phyloP scores from a whole-genome alignment of 2,797 vertebrate genomes.

The Galago senegalensis region DNA sequence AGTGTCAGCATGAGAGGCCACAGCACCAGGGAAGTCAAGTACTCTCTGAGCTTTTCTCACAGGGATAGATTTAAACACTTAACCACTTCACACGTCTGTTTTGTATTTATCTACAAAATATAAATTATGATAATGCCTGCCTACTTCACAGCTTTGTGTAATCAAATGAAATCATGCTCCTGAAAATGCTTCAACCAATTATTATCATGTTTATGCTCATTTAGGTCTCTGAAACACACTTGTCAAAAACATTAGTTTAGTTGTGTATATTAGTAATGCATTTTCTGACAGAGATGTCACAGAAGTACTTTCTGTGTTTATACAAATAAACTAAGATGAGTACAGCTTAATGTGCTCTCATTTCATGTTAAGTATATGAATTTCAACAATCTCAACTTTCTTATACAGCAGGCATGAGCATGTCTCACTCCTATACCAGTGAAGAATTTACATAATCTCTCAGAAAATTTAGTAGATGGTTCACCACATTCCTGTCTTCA shows the following conservation, averaged over 20 bases:
- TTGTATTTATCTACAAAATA: neutral
- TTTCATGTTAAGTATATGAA: neutral
- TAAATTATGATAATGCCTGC: neutral
- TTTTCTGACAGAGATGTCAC: neutral
- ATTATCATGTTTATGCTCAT: neutral
- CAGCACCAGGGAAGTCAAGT: neutral
- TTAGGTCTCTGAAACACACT: neutral
- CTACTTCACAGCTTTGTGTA: slow-evolving; percentile 10
- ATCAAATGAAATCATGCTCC: neutral
- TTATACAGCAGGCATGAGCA: neutral
- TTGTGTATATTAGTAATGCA: neutral
- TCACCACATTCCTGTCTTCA: neutral
- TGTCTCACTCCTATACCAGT: neutral
- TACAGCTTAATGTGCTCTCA: neutral
- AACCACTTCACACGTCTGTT: neutral
- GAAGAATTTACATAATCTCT: neutral
- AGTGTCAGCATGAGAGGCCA: neutral
- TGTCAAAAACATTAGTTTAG: neutral
- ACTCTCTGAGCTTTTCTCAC: neutral
- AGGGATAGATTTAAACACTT: neutral
- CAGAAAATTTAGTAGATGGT: neutral
- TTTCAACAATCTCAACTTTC: neutral
- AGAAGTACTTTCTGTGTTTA: neutral
- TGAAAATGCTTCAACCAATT: neutral
- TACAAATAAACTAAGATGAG: neutral